phyloP scores from a whole-genome alignment of 2,888 invertebrate species.

The Matsumyia berberina region DNA sequence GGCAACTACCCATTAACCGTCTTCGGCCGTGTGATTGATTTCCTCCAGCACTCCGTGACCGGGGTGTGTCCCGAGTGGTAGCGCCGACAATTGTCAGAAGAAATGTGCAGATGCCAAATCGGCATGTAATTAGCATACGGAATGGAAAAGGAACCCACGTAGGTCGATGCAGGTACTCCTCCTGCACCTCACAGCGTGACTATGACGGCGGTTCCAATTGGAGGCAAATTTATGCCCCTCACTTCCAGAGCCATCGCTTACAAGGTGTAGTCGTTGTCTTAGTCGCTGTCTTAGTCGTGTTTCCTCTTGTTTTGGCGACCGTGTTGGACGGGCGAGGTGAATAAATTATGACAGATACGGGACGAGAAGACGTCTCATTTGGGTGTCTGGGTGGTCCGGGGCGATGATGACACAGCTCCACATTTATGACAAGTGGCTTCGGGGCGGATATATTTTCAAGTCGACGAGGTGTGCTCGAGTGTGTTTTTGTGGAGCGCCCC shows the following conservation, averaged over 20 bases:
- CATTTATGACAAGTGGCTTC: conserved; percentile 59
- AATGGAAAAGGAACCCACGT: conserved; percentile 35
- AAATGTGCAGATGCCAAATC: conserved; percentile 42
- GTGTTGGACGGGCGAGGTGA: conserved; percentile 40
- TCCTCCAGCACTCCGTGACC: conserved; percentile 4
- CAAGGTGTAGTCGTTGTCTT: conserved; percentile 45
- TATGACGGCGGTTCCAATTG: conserved; percentile 30
- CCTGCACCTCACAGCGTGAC: conserved; percentile 36
- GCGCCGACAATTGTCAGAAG: conserved; percentile 46
- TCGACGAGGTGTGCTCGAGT: conserved; percentile 19
- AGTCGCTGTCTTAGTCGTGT: conserved; percentile 47
- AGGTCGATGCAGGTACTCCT: not conserved
- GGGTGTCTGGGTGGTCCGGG: conserved; percentile 63
- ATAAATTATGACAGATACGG: conserved; percentile 72
- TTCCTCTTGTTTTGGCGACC: conserved; percentile 53
- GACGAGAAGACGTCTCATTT: conserved; percentile 58
- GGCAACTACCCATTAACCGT: conserved; percentile 28
- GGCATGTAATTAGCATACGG: conserved; percentile 60
- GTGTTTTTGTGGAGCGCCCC: not conserved
- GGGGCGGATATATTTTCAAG: conserved; percentile 38
- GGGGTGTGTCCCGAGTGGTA: conserved; percentile 42
- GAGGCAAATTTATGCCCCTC: conserved; percentile 69
- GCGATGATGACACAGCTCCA: conserved; percentile 28
- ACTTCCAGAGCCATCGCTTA: conserved; percentile 22
- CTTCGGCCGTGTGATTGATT: conserved; percentile 61